Evolutionary conservation across 2,113 vertebrate species (phyloP).

Genomic region (Glaucidium brasilianum): DNA sequence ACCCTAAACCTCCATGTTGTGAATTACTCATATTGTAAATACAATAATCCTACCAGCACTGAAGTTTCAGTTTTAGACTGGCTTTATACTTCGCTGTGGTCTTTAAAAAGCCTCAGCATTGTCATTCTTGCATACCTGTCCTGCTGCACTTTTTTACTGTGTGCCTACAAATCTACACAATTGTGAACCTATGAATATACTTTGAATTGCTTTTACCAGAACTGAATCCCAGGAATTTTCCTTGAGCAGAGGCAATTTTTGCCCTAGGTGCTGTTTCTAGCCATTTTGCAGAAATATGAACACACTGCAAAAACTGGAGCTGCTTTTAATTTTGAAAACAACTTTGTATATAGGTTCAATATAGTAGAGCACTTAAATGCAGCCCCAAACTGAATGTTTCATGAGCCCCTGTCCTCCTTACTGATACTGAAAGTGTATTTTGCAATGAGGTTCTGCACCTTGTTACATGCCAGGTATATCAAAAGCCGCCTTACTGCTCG

Average conservation of each 20-base stretch:
- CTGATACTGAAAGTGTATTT: not conserved
- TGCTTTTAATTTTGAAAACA: not conserved
- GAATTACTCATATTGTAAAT: not conserved
- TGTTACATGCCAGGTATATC: not conserved
- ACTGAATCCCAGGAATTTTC: not conserved
- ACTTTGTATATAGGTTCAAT: not conserved
- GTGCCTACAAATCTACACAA: not conserved
- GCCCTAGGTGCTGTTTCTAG: not conserved
- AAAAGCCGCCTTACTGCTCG: not conserved
- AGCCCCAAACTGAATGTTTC: not conserved
- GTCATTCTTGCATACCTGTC: not conserved
- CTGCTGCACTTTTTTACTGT: not conserved
- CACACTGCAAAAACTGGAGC: not conserved
- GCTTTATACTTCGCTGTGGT: not conserved
- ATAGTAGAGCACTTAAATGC: not conserved
- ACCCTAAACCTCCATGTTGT: not conserved
- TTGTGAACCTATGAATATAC: not conserved
- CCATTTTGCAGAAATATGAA: not conserved
- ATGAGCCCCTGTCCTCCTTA: not conserved
- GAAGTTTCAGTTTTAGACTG: not conserved
- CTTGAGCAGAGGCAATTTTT: not conserved
- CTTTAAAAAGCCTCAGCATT: not conserved
- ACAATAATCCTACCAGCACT: not conserved
- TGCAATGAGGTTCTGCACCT: not conserved
- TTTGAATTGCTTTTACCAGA: not conserved